Base-by-base conservation (phyloP, 2,113 vertebrate genomes). In the Cynoglossus semilaevis region DNA sequence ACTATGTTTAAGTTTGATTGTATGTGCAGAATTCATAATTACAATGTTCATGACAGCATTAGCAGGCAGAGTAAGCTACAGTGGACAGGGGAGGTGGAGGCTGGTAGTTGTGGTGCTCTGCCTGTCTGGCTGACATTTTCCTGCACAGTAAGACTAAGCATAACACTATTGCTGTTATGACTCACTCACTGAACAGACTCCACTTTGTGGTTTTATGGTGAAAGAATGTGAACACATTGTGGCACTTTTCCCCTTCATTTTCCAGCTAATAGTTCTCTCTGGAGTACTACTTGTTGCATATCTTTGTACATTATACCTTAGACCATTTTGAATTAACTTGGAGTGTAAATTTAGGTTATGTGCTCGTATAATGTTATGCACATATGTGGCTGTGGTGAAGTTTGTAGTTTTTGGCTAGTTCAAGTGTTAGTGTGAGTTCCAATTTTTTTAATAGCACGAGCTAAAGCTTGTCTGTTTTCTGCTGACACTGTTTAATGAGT, bases 101-200 rank as follows among this genome's bases (percentile, higher is more conserved):
- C 79, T 81, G 71, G 79, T 82, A 58, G 78, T 73, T 69, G 76
- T 75, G 75, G 69, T 80, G 69, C 82, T 74, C 42, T 77, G 79
- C 67, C 74, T 81, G 74, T 81, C 78, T 87, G 81, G 68, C 76
- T 85, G 82, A 84, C 77, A 80, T 87, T 86, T 88, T 83, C 80
- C 81, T 85, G 82, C 77, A 80, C 70, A 76, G 70, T 72, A 77
- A 86, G 74, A 83, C 82, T 76, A 83, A 87, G 85, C 87, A 87
- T 74, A 87, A 88, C 83, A 89, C 81, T 70, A 68, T 58, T 78
- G 83, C 76, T 89, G 76, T 81, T 85, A 85, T 87, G 87, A 89
- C 81, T 88, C 87, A 87, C 65, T 69, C 63, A 14, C 77, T 81
- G 77, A 88, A 89, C 87, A 89, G 84, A 81, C 83, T 83, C 77